Evolutionary conservation across 2,797 vertebrate species (phyloP), one percentile per base, ranked within the genome.

Genomic region (Myripristis jacobus): DNA sequence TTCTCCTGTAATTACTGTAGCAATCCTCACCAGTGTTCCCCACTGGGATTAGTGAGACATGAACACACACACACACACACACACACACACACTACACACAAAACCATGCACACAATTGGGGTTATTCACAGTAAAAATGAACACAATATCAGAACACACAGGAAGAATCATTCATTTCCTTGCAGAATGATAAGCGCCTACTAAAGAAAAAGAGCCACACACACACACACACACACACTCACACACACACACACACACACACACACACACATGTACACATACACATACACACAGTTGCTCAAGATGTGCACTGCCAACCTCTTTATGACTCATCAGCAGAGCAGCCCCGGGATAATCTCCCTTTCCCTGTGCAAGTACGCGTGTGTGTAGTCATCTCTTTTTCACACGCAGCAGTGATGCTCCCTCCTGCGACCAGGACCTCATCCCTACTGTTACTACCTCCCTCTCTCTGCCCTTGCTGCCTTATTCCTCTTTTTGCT

Each of bases 311-410:
- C 48, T 48, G 60, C 63, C 55, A 56, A 44, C 4, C 52, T 76
- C 72, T 75, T 64, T 70, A 74, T 90, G 84, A 87, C 70, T 89
- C 86, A 90, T 72, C 66, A 69, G 73, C 72, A 24, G 83, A 67
- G 68, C 43, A 52, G 76, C 81, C 68, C 47, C 21, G 15, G 73
- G 81, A 82, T 68, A 69, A 81, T 62, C 60, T 63, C 70, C n/a
- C 21, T 22, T 56, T 80, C n/a, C 21, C 24, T 31, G 11, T 58
- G 38, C 57, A 54, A 22, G 38, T 48, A 38, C 24, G 19, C 6
- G 38, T 43, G 38, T 15, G 15, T 43, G 38, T 15, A 4, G 7
- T 36, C 43, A 13, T 44, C 43, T 44, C 15, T 16, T 18, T 10
- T 36, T 36, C 34, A 10, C 34, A 36, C 34, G 9, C 34, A 10